A percentile compares a stretch with the other conserved stretches of the same genome.
Conservation (phyloP, 2,113 vertebrate species). For the Muntiacus reevesi region DNA sequence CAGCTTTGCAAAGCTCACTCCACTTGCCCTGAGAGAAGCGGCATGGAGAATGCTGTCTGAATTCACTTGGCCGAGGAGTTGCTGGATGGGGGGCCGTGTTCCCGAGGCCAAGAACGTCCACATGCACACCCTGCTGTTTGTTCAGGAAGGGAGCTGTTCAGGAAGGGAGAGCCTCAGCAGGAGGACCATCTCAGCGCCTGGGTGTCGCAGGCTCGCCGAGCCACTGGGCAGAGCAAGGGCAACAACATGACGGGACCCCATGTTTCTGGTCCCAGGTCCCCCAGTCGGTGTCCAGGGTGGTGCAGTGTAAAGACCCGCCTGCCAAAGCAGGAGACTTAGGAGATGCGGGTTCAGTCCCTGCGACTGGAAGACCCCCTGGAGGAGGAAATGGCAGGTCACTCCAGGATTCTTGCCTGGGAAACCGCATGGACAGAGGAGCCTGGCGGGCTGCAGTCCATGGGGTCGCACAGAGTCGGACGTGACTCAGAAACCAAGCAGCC, state of each 20-base stretch:
- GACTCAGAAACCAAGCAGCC: background rate
- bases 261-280: rapidly evolving
- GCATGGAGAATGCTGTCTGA: background rate
- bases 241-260: rapidly evolving
- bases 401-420: background rate
- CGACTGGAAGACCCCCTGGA: background rate
- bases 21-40: background rate
- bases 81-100: background rate
- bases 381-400: background rate
- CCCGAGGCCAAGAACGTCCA: background rate
- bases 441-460: background rate
- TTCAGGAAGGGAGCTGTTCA: constrained; percentile 39
- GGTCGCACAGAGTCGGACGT: background rate
- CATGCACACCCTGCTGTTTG: background rate
- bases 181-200: background rate
- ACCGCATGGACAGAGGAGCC: background rate
- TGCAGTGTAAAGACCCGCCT: background rate
- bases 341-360: rapidly evolving
- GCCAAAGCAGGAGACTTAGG: background rate
- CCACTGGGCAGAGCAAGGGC: background rate
- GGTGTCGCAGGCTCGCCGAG: background rate
- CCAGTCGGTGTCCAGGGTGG: background rate
- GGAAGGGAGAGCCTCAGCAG: background rate
- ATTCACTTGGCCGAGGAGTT: constrained; percentile 37
- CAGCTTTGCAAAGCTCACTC: constrained; percentile 45